Percentiles rank a stretch among this genome's conserved stretches.
These are phyloP conservation scores for Poecilobothrus nobilitatus DNA, from an alignment of 2,888 invertebrate genomes.

Conservation along the genomic window DNA sequence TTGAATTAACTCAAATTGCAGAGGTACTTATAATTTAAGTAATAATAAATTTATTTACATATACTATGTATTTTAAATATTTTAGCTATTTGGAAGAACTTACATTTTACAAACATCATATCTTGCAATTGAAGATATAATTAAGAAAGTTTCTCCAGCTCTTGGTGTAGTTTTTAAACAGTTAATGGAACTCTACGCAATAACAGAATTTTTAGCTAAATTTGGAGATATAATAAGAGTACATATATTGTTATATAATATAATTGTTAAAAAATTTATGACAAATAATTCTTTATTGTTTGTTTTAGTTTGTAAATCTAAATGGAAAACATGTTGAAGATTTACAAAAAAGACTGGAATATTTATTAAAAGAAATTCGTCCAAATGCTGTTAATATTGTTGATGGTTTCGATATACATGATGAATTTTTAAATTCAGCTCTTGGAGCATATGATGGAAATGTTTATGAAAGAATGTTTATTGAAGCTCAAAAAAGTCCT, in stretches of 20 bases:
- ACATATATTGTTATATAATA: constrained; percentile 46
- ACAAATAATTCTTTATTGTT: background rate
- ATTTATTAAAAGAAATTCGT: constrained; percentile 61
- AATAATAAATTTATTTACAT: background rate
- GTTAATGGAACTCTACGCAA: constrained; percentile 63
- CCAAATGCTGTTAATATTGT: constrained; percentile 86
- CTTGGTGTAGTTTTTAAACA: constrained; percentile 54
- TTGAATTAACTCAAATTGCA: constrained; percentile 72
- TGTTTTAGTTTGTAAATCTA: constrained; percentile 35
- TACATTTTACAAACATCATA: constrained; percentile 58
- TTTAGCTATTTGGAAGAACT: constrained; percentile 68
- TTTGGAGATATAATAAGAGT: constrained; percentile 69
- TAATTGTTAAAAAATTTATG: background rate
- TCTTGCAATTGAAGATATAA: constrained; percentile 46
- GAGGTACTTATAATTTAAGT: constrained; percentile 49
- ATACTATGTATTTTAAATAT: constrained; percentile 22
- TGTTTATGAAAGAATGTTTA: constrained; percentile 73
- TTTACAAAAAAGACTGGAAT: constrained; percentile 63
- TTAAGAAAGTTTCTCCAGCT: constrained; percentile 46
- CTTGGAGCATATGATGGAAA: constrained; percentile 77
- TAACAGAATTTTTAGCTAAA: constrained; percentile 60
- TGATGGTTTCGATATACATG: constrained; percentile 82
- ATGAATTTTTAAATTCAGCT: constrained; percentile 70
- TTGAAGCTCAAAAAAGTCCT: constrained; percentile 73
- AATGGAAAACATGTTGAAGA: constrained; percentile 37